phyloP scores from a whole-genome alignment of 64 coral and sea anemone genomes.

The Actinia tenebrosa region DNA sequence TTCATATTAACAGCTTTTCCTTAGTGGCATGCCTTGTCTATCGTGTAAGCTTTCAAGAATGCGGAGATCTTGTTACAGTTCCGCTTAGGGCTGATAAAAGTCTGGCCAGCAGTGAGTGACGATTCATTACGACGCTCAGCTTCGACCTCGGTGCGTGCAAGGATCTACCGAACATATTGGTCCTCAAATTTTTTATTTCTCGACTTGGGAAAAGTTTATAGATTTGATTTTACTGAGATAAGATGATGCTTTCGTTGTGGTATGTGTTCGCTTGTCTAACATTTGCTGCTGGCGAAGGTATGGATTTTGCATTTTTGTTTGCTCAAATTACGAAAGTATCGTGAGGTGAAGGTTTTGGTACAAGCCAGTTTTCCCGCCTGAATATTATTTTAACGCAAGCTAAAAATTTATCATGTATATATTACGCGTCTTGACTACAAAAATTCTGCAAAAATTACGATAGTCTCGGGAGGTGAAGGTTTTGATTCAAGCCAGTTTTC shows the following conservation, averaged over 20 bases:
- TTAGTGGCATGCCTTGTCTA: neutral
- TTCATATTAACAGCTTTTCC: neutral
- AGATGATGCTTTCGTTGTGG: neutral
- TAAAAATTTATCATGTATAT: neutral
- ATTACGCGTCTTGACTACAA: too few species aligned
- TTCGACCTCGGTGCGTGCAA: neutral
- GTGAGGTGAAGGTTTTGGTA: too few species aligned
- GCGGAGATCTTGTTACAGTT: neutral
- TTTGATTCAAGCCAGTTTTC: neutral
- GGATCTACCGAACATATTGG: neutral
- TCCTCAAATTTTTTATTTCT: neutral
- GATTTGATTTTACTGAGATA: neutral
- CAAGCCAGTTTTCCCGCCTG: neutral
- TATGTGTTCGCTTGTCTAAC: neutral
- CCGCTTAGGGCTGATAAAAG: neutral
- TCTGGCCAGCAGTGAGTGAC: neutral
- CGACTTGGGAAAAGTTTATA: neutral
- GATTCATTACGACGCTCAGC: neutral
- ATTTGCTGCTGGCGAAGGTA: neutral
- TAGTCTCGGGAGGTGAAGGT: too few species aligned
- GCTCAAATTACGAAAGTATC: too few species aligned
- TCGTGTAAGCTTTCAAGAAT: neutral
- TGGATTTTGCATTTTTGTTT: too few species aligned
- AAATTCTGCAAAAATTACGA: too few species aligned
- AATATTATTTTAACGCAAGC: neutral